Evolutionary conservation across 2,113 vertebrate genomes (phyloP).

Genomic region (Lasiurus borealis): DNA sequence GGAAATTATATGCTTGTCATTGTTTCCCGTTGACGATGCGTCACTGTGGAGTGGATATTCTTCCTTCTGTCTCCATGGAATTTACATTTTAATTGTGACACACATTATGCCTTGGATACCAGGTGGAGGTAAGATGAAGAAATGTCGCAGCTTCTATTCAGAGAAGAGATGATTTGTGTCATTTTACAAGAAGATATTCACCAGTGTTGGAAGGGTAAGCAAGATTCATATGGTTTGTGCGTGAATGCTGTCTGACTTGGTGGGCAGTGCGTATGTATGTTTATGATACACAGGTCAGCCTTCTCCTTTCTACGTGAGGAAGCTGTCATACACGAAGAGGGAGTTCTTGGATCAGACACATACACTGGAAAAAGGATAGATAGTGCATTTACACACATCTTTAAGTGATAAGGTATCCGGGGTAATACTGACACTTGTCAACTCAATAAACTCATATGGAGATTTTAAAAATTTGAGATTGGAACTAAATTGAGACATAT

Average conservation of each 20-base stretch:
- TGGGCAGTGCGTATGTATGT: neutral
- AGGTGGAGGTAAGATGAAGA: neutral
- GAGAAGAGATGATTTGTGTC: neutral
- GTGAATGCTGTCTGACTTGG: neutral
- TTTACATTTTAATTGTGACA: constrained; percentile 71
- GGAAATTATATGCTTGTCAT: constrained; percentile 49
- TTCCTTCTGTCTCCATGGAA: constrained; percentile 54
- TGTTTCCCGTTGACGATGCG: constrained; percentile 37
- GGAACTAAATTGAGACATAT: neutral
- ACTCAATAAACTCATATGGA: neutral
- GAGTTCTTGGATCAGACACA: neutral
- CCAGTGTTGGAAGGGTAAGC: neutral
- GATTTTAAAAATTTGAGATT: neutral
- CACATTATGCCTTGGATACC: constrained; percentile 46
- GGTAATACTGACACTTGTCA: neutral
- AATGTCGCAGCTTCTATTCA: neutral
- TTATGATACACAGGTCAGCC: neutral
- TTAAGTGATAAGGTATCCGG: neutral
- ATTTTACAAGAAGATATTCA: neutral
- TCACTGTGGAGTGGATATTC: constrained; percentile 58
- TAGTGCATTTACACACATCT: neutral
- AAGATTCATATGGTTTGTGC: neutral
- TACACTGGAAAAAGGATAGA: neutral
- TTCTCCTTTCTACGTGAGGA: neutral
- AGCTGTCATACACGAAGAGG: neutral